Percentiles rank a stretch among this genome's conserved stretches.
Evolutionary conservation across 2,797 vertebrate genomes (phyloP).

Genomic region (Synanceia verrucosa): DNA sequence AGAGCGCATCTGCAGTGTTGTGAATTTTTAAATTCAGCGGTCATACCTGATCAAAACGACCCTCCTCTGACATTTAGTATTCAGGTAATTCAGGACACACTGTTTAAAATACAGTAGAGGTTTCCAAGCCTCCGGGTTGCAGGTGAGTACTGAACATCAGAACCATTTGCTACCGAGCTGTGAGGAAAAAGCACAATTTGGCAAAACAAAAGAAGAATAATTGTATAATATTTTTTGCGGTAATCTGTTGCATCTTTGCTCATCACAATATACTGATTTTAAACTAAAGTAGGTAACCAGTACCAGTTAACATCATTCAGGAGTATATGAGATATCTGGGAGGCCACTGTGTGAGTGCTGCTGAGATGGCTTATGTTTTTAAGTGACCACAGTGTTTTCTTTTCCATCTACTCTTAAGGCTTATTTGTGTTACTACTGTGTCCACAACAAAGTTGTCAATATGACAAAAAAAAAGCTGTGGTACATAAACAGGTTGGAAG

Average conservation of each 20-base stretch:
- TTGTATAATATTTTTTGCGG: no score
- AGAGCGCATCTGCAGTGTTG: slow-evolving; percentile 10
- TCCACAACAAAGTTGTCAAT: neutral
- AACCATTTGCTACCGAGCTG: neutral
- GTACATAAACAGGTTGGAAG: neutral
- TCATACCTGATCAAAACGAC: neutral
- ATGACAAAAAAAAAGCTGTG: neutral
- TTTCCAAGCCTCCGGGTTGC: neutral
- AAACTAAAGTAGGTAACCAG: neutral
- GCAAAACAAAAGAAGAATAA: neutral
- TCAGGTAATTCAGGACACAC: neutral
- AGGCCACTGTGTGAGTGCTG: neutral
- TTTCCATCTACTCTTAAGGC: neutral
- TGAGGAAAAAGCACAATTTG: neutral
- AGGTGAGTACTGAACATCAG: neutral
- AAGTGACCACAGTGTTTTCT: neutral
- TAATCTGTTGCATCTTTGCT: neutral
- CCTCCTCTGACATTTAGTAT: neutral
- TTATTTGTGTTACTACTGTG: neutral
- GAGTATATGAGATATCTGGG: neutral
- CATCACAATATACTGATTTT: neutral
- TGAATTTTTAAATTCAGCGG: neutral
- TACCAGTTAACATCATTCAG: neutral
- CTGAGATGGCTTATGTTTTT: neutral
- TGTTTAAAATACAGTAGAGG: neutral